Percentiles rank a stretch among this genome's conserved stretches.
These are phyloP conservation scores for Liparis tanakae DNA, from an alignment of 2,797 vertebrate species.

Conservation along the genomic window DNA sequence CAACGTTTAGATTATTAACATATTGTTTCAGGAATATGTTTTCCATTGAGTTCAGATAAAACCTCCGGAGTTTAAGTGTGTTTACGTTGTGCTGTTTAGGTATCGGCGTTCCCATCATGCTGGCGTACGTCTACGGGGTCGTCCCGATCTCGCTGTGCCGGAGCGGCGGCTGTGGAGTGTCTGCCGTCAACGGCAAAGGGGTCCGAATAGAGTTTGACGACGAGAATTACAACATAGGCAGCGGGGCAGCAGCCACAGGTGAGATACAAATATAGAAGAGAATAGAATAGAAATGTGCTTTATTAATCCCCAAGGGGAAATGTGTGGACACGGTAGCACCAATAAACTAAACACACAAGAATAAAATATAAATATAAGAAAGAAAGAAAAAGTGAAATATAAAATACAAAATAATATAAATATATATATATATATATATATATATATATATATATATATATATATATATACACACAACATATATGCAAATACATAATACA, in stretches of 20 bases:
- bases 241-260: conserved; percentile 92
- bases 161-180: conserved; percentile 97
- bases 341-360: no score
- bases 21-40: background rate
- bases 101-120: conserved; percentile 98
- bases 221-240: conserved; percentile 95
- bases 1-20: conserved; percentile 1
- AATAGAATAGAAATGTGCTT: no score
- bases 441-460: no score
- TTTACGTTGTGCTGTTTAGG: conserved; percentile 75
- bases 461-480: no score
- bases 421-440: no score
- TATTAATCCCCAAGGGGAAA: no score
- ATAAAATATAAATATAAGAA: no score
- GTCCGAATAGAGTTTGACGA: conserved; percentile 99
- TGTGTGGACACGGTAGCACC: no score
- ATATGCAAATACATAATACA: no score
- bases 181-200: conserved; percentile 95
- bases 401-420: no score
- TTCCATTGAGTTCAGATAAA: background rate
- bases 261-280: no score
- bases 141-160: conserved; percentile 98
- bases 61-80: background rate
- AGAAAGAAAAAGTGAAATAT: no score
- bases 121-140: conserved; percentile 98